A percentile compares a stretch with the other conserved stretches of the same genome.
Evolutionary conservation across 1,140 invertebrate species (phyloP).

Genomic region (Trichomalopsis sarcophagae): DNA sequence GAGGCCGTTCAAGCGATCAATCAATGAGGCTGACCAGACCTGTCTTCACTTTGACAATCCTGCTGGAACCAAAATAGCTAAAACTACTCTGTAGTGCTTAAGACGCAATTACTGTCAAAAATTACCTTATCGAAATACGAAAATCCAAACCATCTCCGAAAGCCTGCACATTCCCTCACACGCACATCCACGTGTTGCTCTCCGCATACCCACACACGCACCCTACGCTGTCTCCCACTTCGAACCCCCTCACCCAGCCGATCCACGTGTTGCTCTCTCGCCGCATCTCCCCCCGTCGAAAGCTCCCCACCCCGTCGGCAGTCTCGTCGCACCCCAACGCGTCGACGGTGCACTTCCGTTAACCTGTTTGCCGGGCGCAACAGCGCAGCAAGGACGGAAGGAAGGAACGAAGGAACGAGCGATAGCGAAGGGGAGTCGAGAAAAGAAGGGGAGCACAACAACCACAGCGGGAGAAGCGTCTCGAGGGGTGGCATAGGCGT

Average conservation of each 20-base stretch:
- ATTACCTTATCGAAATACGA: neutral
- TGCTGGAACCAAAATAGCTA: neutral
- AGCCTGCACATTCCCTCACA: neutral
- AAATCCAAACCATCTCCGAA: neutral
- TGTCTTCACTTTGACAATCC: neutral
- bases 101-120: neutral
- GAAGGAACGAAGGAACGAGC: constrained; percentile 37
- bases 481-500: constrained; percentile 55
- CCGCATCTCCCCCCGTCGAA: constrained; percentile 14
- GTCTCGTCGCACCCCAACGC: constrained; percentile 14
- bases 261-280: constrained; percentile 43
- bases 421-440: constrained; percentile 20
- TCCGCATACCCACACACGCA: neutral
- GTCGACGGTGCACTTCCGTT: constrained; percentile 48
- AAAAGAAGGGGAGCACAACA: constrained; percentile 7
- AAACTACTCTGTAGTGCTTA: neutral
- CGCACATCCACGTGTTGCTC: constrained; percentile 12
- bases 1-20: neutral
- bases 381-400: neutral
- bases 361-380: constrained; percentile 46
- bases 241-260: neutral
- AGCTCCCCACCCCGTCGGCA: neutral
- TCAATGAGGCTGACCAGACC: constrained; percentile 16
- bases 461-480: neutral
- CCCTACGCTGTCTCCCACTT: neutral